phyloP scores from a whole-genome alignment of 2,797 vertebrate genomes.

The Loris lydekkerianus region DNA sequence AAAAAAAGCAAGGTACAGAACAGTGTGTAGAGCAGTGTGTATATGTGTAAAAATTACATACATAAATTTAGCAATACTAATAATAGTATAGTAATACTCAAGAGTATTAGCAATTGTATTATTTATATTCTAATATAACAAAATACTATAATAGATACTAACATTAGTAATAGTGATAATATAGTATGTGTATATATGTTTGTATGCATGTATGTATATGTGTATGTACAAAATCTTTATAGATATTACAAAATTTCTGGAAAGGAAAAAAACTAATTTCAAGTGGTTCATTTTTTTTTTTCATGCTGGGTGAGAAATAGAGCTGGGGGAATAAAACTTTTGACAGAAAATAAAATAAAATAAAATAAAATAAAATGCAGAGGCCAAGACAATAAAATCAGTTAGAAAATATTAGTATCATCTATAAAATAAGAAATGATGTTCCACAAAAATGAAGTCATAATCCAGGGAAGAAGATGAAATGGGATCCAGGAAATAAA shows the following conservation, averaged over 20 bases:
- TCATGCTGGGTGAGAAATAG: not conserved
- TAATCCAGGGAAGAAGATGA: not conserved
- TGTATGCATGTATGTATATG: not conserved
- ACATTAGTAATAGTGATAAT: not conserved
- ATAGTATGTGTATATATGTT: not conserved
- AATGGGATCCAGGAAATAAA: not conserved
- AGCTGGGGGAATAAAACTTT: not conserved
- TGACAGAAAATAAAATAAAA: not conserved
- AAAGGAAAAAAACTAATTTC: not conserved
- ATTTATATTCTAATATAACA: not conserved
- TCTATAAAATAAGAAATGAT: conserved; percentile 38
- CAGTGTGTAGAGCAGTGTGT: not conserved
- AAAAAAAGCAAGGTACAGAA: not conserved
- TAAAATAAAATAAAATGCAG: not conserved
- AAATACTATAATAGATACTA: not conserved
- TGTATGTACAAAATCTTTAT: not conserved
- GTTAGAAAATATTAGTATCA: not conserved
- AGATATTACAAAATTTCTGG: not conserved
- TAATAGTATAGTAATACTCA: not conserved
- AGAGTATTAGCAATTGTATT: not conserved
- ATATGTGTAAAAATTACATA: not conserved
- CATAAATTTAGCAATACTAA: not conserved
- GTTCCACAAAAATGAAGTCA: not conserved
- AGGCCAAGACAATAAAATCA: not conserved
- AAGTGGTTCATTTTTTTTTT: not conserved